Percentiles rank a stretch among this genome's conserved stretches.
These are phyloP conservation scores for Drosophila setifemur DNA, from an alignment of 1,140 invertebrate species.

Conservation along the genomic window DNA sequence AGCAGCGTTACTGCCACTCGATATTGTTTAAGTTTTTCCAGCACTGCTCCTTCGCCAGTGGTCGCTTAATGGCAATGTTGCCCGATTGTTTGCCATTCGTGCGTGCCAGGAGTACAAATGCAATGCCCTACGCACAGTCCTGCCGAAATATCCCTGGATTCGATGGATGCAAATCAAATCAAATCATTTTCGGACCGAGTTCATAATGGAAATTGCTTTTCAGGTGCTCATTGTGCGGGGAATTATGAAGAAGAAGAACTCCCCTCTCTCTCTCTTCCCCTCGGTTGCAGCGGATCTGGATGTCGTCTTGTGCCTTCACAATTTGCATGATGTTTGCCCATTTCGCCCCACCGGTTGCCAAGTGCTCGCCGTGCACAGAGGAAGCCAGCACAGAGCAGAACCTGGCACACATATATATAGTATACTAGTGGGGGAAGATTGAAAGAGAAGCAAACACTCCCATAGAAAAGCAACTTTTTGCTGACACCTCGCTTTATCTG, in stretches of 20 bases:
- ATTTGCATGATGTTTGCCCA: conserved; percentile 31
- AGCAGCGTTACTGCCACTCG: conserved; percentile 33
- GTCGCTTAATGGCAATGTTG: conserved; percentile 18
- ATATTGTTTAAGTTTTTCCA: conserved; percentile 50
- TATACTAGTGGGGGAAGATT: conserved; percentile 20
- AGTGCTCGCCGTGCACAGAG: conserved; percentile 11
- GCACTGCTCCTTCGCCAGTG: neutral
- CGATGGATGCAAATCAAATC: conserved; percentile 13
- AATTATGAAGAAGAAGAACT: neutral
- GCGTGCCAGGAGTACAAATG: conserved; percentile 37
- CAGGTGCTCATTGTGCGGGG: neutral
- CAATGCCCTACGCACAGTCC: no score
- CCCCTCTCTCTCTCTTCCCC: no score
- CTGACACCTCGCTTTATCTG: conserved; percentile 51
- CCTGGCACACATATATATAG: conserved; percentile 7
- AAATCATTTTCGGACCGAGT: conserved; percentile 1
- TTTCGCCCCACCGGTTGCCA: conserved; percentile 13
- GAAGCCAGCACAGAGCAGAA: conserved; percentile 40
- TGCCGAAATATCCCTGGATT: neutral
- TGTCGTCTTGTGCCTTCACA: neutral
- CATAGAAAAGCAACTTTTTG: conserved; percentile 28
- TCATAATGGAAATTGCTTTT: conserved; percentile 5
- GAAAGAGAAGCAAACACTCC: conserved; percentile 26
- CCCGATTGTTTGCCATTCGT: conserved; percentile 46
- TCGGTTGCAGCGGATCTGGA: conserved; percentile 29